Conservation (phyloP, 2,797 vertebrate genomes). For the Danio jaintianensis region DNA sequence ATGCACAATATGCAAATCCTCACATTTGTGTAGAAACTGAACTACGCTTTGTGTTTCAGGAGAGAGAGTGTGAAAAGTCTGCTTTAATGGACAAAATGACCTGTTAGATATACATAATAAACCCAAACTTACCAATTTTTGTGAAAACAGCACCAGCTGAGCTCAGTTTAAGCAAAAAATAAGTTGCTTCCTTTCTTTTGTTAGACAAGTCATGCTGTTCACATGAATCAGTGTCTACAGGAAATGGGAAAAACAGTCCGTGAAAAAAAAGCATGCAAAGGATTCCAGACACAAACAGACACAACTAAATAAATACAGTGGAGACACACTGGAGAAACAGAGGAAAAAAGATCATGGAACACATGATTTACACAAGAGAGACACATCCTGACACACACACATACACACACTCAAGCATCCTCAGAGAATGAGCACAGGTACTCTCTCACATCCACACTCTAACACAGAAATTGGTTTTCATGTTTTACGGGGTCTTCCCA, state of each 20-base stretch:
- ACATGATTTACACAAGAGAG: constrained; percentile 51
- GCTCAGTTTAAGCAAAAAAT: neutral
- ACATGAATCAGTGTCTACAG: constrained; percentile 44
- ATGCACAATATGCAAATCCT: no score
- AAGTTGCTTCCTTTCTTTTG: constrained; percentile 30
- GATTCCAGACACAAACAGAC: constrained; percentile 45
- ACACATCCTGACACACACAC: constrained; percentile 44
- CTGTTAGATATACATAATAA: neutral
- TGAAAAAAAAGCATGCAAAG: constrained; percentile 43
- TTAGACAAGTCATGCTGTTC: constrained; percentile 17
- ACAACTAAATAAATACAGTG: constrained; percentile 56
- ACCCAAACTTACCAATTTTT: neutral
- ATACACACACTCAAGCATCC: constrained; percentile 3
- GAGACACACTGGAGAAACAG: constrained; percentile 43
- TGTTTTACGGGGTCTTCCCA: neutral
- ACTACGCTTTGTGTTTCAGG: no score
- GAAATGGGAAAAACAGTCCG: constrained; percentile 50
- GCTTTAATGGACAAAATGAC: neutral
- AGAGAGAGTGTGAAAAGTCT: neutral
- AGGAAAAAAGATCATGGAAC: constrained; percentile 43
- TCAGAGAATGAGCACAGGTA: constrained; percentile 25
- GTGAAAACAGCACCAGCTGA: neutral
- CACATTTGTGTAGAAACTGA: no score
- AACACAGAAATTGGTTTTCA: neutral
- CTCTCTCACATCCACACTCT: constrained; percentile 18